Evolutionary conservation across 2,888 invertebrate species (phyloP), one percentile per base, ranked within the genome.

Genomic region (Hyalella azteca): DNA sequence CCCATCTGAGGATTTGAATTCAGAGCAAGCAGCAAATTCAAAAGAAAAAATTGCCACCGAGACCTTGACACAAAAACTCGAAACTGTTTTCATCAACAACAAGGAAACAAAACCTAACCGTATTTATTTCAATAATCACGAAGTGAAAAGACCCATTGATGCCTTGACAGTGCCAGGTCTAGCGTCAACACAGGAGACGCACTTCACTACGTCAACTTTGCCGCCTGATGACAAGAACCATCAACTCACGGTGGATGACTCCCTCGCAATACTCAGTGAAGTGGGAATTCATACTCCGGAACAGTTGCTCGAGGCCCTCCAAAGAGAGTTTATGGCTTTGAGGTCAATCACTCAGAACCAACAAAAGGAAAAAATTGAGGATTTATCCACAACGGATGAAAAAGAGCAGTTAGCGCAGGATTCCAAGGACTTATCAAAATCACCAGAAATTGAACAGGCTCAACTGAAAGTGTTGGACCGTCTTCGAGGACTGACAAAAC

Each of bases 41-140:
- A n/a, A n/a, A n/a, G n/a, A n/a, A n/a, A n/a, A n/a, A n/a, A n/a
- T n/a, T n/a, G n/a, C 26, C 22, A 54, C 2, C 26, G 13, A 54
- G 54, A 49, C 5, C 4, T 54, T 26, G n/a, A n/a, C n/a, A n/a
- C 66, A 39, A 36, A 32, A 66, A 19, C 22, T 66, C 2, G 66
- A 66, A 19, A 66, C 66, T 1, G 66, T 66, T 11, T 66, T 66
- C 19, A 66, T 66, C 39, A 66, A 66, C 66, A 66, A 66, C 36
- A 2, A 29, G 39, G 66, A 66, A 39, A 29, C 66, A 32, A 66
- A 66, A 36, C 66, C 66, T 4, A 32, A 66, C 66, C 66, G 66
- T 9, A 66, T 66, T 36, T 66, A 66, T 29, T 66, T 7, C 39
- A 66, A 66, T 15, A 66, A 66, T 19, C 32, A 66, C 9, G 9